Percentiles rank a stretch among this genome's conserved stretches.
These are phyloP conservation scores for Physella acuta DNA, from an alignment of 1,140 invertebrate species.

Conservation along the genomic window DNA sequence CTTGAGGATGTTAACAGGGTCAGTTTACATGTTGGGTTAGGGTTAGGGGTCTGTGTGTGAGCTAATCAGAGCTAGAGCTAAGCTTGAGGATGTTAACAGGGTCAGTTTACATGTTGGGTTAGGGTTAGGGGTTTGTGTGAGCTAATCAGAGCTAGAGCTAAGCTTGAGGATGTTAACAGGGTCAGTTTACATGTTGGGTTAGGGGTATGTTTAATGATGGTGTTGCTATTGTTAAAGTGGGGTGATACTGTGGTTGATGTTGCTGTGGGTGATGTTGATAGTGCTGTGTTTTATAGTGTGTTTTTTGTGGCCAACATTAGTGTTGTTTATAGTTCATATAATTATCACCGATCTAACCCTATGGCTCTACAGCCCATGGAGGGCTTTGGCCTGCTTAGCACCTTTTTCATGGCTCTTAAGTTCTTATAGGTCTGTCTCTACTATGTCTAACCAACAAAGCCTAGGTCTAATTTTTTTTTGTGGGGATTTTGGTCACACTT, in stretches of 20 bases:
- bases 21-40: slow-evolving; percentile 22
- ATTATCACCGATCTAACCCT: no score
- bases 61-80: slow-evolving; percentile 42
- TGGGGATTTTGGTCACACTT: no score
- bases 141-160: slow-evolving; percentile 42
- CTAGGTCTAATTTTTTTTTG: no score
- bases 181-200: slow-evolving; percentile 33
- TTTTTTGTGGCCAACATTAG: not conserved
- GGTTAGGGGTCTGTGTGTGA: slow-evolving; percentile 40
- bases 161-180: slow-evolving; percentile 47
- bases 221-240: not conserved
- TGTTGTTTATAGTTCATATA: no score
- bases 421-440: no score
- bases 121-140: slow-evolving; percentile 36
- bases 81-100: slow-evolving; percentile 47
- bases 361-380: no score
- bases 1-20: slow-evolving; percentile 49
- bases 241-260: not conserved
- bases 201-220: not conserved
- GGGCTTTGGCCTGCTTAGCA: no score
- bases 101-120: slow-evolving; percentile 33
- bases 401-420: no score
- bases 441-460: no score
- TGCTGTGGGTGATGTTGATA: no score
- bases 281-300: not conserved